These are phyloP conservation scores for Chiroxiphia lanceolata DNA, from an alignment of 2,797 vertebrate genomes.

Conservation along the genomic window DNA sequence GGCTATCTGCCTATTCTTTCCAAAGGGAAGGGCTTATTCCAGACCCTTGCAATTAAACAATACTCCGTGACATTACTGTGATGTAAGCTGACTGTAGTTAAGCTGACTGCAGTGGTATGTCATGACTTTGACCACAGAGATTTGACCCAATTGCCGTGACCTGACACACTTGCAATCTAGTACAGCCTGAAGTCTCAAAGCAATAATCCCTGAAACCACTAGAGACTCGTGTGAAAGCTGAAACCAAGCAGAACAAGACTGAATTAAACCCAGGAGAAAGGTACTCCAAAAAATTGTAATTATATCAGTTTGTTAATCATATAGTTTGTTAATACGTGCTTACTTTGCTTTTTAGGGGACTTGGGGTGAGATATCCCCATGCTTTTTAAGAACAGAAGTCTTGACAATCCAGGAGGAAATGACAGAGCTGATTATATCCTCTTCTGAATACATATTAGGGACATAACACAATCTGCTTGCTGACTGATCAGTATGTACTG, in stretches of 20 bases:
- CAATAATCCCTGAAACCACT: background rate
- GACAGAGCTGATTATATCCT: background rate
- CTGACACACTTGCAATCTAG: constrained; percentile 26
- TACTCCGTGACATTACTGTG: background rate
- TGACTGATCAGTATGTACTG: background rate
- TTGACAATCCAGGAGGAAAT: background rate
- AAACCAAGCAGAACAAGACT: background rate
- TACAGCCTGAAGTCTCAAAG: background rate
- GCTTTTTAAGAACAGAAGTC: background rate
- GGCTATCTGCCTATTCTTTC: background rate
- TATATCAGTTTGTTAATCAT: background rate
- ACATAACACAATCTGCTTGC: rapidly evolving
- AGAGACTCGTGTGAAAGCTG: background rate
- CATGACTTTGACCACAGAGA: background rate
- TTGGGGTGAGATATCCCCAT: background rate
- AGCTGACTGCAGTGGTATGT: background rate
- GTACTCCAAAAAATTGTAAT: background rate
- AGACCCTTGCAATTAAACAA: background rate
- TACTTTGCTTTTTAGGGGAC: background rate
- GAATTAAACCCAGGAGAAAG: background rate
- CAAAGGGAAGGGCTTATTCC: background rate
- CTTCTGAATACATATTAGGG: background rate
- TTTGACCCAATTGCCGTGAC: constrained; percentile 38
- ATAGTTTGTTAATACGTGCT: background rate
- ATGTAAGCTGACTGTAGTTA: background rate